Conservation (phyloP, 2,888 invertebrate genomes). For the Tinea trinotella region DNA sequence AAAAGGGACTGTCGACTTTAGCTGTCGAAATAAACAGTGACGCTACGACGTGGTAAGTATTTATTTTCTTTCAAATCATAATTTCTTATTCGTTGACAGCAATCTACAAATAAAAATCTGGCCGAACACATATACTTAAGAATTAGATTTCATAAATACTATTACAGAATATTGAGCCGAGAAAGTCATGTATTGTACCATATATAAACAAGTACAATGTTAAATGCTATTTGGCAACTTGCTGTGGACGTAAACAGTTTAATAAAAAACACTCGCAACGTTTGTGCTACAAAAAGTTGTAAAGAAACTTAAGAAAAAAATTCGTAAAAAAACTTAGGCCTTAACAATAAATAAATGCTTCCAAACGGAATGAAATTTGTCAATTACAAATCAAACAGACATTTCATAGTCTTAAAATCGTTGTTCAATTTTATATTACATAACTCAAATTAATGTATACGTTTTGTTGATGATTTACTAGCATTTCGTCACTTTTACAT, state of each 20-base stretch:
- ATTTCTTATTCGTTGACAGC: too few species aligned
- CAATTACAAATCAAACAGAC: neutral
- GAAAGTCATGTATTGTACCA: neutral
- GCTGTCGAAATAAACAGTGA: too few species aligned
- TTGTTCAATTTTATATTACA: conserved; percentile 63
- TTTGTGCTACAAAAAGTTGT: neutral
- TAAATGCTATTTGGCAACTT: conserved; percentile 64
- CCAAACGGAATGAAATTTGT: conserved; percentile 9
- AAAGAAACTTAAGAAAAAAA: neutral
- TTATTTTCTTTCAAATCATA: too few species aligned
- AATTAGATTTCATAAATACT: neutral
- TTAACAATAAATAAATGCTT: conserved; percentile 13
- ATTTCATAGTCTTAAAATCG: conserved; percentile 32
- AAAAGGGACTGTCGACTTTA: too few species aligned
- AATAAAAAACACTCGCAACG: neutral
- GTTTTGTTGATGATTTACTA: too few species aligned
- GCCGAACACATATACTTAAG: neutral
- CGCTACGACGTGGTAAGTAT: too few species aligned
- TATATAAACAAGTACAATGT: neutral
- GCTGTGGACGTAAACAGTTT: conserved; percentile 49
- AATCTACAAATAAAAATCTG: too few species aligned
- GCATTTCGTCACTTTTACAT: too few species aligned
- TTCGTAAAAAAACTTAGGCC: conserved; percentile 10
- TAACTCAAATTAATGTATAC: too few species aligned
- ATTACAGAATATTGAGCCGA: neutral